Conservation (phyloP, 2,888 invertebrate species). For the Cheilosia pagana region DNA sequence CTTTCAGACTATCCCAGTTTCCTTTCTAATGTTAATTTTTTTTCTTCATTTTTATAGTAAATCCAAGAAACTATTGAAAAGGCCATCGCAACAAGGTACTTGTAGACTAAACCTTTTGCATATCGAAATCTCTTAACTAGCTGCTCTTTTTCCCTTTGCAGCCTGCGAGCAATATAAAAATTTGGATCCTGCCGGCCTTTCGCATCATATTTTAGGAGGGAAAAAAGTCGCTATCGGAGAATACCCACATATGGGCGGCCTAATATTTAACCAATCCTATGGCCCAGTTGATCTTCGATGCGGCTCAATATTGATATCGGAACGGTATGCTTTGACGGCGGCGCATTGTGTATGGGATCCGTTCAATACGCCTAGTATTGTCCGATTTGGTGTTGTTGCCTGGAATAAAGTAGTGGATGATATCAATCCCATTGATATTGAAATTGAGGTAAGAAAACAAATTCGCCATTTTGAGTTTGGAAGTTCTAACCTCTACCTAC, state of each 20-base stretch:
- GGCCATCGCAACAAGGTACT: constrained; percentile 22
- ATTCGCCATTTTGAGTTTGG: no score
- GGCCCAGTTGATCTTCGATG: constrained; percentile 41
- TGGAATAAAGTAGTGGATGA: constrained; percentile 30
- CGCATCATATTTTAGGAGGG: constrained; percentile 74
- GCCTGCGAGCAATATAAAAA: constrained; percentile 42
- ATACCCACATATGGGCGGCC: constrained; percentile 75
- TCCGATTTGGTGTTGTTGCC: constrained; percentile 63
- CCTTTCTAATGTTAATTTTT: no score
- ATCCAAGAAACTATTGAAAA: not conserved
- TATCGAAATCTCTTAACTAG: not conserved
- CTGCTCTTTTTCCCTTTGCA: not conserved
- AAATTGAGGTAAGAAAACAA: constrained; percentile 34
- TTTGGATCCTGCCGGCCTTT: constrained; percentile 4
- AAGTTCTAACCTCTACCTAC: no score
- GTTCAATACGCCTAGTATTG: constrained; percentile 13
- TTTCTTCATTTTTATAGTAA: no score
- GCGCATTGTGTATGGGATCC: constrained; percentile 70
- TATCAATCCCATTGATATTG: constrained; percentile 13
- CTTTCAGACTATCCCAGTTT: no score
- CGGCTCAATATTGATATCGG: constrained; percentile 69
- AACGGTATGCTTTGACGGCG: constrained; percentile 68
- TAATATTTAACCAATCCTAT: constrained; percentile 37
- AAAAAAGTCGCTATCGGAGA: constrained; percentile 62
- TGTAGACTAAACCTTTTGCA: not conserved